phyloP scores from a whole-genome alignment of 2,113 vertebrate species.

The Phylloscopus trochiloides region DNA sequence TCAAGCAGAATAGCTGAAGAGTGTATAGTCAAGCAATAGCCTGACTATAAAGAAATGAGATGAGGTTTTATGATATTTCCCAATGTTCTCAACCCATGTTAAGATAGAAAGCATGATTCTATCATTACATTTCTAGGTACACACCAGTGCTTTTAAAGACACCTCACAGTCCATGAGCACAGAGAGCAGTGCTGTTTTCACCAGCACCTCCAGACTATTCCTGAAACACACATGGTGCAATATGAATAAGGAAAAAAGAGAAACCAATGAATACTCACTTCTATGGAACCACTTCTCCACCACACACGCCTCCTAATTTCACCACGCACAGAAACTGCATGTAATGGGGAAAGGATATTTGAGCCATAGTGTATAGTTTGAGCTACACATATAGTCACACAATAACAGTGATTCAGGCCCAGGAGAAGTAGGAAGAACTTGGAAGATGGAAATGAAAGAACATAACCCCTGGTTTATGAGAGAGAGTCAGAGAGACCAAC shows the following conservation, averaged over 20 bases:
- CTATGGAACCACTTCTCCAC: background rate
- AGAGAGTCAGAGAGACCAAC: background rate
- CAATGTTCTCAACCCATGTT: background rate
- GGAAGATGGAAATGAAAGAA: background rate
- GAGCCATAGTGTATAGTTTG: background rate
- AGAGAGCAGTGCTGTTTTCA: background rate
- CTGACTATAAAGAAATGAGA: background rate
- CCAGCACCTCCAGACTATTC: background rate
- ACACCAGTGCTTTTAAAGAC: background rate
- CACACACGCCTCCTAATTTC: background rate
- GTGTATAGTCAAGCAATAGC: background rate
- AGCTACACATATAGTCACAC: background rate
- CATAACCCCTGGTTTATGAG: background rate
- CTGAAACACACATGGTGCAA: background rate
- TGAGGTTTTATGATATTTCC: background rate
- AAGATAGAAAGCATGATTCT: background rate
- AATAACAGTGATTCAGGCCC: background rate
- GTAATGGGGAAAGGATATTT: background rate
- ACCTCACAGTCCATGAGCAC: accelerated
- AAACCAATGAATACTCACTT: background rate
- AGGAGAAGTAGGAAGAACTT: background rate
- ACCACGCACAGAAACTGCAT: background rate
- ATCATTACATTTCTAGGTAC: background rate
- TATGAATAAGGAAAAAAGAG: background rate
- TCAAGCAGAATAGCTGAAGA: background rate